phyloP scores from a whole-genome alignment of 2,888 invertebrate genomes.

The Leptopterna dolabrata region DNA sequence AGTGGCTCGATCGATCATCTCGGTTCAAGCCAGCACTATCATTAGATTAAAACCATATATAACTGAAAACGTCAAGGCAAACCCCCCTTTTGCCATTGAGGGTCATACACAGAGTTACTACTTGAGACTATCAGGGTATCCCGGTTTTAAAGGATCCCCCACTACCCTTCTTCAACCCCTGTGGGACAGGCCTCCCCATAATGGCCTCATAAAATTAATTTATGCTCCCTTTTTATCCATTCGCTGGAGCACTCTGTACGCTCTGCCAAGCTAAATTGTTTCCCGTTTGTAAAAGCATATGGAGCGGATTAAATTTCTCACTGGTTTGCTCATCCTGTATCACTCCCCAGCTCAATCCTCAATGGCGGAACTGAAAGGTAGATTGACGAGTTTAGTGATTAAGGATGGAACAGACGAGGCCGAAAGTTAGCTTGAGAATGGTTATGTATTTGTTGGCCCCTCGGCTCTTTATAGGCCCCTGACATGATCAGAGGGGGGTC shows the following conservation, averaged over 20 bases:
- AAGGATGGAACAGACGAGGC: too few species aligned
- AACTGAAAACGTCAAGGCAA: slow-evolving; percentile 17
- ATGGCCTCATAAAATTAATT: slow-evolving; percentile 48
- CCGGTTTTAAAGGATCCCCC: slow-evolving; percentile 30
- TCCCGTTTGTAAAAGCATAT: slow-evolving; percentile 41
- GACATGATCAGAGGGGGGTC: too few species aligned
- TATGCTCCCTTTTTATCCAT: slow-evolving; percentile 31
- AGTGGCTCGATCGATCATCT: background rate
- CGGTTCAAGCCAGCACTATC: background rate
- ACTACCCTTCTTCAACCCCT: too few species aligned
- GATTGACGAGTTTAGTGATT: too few species aligned
- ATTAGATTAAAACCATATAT: slow-evolving; percentile 48
- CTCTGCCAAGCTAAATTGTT: slow-evolving; percentile 21
- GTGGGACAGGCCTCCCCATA: slow-evolving; percentile 29
- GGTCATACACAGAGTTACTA: slow-evolving; percentile 21
- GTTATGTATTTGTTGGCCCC: too few species aligned
- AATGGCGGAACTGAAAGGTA: too few species aligned
- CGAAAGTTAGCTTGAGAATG: too few species aligned
- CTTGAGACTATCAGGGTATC: slow-evolving; percentile 36
- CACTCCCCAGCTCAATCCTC: background rate
- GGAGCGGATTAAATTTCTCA: slow-evolving; percentile 28
- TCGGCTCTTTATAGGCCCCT: too few species aligned
- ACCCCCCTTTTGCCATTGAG: slow-evolving; percentile 13
- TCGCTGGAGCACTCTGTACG: background rate
- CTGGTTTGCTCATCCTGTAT: background rate